These are phyloP conservation scores for Phrynocephalus guinanensis DNA, from an alignment of 2,797 vertebrate species.

Conservation along the genomic window DNA sequence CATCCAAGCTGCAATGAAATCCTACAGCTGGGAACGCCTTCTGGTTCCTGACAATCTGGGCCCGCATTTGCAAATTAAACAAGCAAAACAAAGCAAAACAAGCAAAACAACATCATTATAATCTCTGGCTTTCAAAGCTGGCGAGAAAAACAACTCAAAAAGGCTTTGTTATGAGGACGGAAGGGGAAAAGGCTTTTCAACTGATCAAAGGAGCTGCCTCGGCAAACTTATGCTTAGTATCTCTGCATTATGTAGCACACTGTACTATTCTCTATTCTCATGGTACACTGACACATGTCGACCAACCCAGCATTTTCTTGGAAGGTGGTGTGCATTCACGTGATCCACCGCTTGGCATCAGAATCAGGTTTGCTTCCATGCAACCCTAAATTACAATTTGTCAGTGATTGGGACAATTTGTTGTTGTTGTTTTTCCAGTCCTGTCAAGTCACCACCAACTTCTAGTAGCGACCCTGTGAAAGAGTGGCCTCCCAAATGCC, in stretches of 20 bases:
- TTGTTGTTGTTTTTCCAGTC: too few species aligned
- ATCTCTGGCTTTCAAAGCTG: neutral
- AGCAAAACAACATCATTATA: neutral
- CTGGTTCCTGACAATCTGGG: neutral
- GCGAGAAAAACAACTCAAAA: neutral
- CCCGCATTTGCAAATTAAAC: neutral
- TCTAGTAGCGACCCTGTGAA: too few species aligned
- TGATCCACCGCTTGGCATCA: neutral
- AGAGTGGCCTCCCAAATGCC: too few species aligned
- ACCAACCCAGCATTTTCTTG: neutral
- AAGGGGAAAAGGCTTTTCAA: neutral
- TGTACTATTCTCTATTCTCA: neutral
- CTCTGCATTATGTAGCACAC: neutral
- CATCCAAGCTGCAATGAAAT: too few species aligned
- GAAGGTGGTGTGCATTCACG: neutral
- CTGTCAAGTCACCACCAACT: too few species aligned
- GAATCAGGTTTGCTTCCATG: neutral
- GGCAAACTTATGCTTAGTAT: neutral
- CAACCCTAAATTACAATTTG: neutral
- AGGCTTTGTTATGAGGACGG: neutral
- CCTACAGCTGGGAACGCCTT: neutral
- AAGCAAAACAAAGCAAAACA: conserved; percentile 4
- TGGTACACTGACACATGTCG: neutral
- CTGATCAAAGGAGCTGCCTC: neutral
- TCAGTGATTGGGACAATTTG: too few species aligned